phyloP scores from a whole-genome alignment of 2,113 vertebrate genomes.

The Salvelinus namaycush region DNA sequence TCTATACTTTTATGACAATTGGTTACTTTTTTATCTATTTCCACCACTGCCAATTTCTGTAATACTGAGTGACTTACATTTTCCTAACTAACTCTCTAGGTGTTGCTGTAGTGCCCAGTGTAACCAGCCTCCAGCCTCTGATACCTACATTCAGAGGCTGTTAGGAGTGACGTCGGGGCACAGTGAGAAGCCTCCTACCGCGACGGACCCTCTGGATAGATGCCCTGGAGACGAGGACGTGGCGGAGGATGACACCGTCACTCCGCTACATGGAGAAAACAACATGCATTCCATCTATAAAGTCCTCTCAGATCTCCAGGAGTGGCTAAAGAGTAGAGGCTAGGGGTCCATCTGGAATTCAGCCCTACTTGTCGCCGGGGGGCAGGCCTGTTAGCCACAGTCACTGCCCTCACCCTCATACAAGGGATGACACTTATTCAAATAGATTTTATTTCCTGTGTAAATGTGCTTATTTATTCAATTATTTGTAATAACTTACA shows the following conservation, averaged over 20 bases:
- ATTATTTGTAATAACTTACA: too few species aligned
- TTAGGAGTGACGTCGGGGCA: conserved; percentile 19
- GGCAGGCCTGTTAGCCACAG: not conserved
- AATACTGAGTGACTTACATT: too few species aligned
- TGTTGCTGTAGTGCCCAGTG: conserved; percentile 69
- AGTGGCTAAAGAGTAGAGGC: too few species aligned
- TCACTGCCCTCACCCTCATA: not conserved
- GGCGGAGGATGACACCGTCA: not conserved
- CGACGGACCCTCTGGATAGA: not conserved
- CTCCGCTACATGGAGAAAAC: not conserved
- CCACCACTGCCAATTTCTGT: too few species aligned
- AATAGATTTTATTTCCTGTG: not conserved
- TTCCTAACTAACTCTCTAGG: too few species aligned
- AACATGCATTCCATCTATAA: too few species aligned
- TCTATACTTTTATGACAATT: too few species aligned
- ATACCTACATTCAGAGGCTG: conserved; percentile 30
- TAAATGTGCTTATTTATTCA: not conserved
- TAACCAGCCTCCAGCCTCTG: conserved; percentile 20
- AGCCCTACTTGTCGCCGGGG: too few species aligned
- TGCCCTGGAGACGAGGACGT: not conserved
- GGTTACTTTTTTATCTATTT: too few species aligned
- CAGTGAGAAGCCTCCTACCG: too few species aligned
- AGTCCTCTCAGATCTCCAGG: too few species aligned
- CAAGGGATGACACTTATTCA: not conserved
- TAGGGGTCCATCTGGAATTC: too few species aligned